These are phyloP conservation scores for Diorhabda elongata DNA, from an alignment of 1,140 invertebrate genomes.

Conservation along the genomic window DNA sequence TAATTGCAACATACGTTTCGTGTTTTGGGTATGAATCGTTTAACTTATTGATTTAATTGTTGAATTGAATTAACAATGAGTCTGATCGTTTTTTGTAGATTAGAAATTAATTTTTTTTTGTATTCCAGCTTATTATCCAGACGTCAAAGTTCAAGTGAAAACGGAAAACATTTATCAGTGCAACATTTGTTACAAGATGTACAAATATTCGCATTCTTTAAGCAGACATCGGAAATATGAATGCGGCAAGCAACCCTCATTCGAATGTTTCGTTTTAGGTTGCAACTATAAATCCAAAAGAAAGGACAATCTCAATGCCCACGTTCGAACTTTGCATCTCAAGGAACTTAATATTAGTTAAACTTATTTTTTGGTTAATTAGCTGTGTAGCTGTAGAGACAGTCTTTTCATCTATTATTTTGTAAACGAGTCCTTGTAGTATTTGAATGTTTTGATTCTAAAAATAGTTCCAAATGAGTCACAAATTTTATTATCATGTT, in stretches of 20 bases:
- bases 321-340: slow-evolving; percentile 30
- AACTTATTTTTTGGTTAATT: not conserved
- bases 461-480: too few species aligned
- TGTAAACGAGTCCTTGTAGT: too few species aligned
- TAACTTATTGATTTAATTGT: too few species aligned
- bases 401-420: too few species aligned
- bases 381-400: too few species aligned
- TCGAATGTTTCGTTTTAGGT: slow-evolving; percentile 43
- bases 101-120: not conserved
- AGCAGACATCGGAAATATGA: slow-evolving; percentile 57
- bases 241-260: slow-evolving; percentile 56
- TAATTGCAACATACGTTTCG: too few species aligned
- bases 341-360: slow-evolving; percentile 21
- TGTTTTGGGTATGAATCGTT: too few species aligned
- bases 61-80: not conserved
- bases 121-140: slow-evolving; percentile 1
- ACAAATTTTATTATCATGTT: too few species aligned
- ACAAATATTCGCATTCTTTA: slow-evolving; percentile 22
- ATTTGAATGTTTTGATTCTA: too few species aligned
- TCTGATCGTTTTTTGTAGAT: not conserved
- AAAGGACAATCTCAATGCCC: slow-evolving; percentile 37
- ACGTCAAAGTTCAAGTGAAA: slow-evolving; percentile 6
- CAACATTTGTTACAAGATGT: slow-evolving; percentile 16
- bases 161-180: slow-evolving; percentile 10
- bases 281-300: slow-evolving; percentile 44